phyloP scores from a whole-genome alignment of 2,888 invertebrate genomes.

The Strigamia crassipes region DNA sequence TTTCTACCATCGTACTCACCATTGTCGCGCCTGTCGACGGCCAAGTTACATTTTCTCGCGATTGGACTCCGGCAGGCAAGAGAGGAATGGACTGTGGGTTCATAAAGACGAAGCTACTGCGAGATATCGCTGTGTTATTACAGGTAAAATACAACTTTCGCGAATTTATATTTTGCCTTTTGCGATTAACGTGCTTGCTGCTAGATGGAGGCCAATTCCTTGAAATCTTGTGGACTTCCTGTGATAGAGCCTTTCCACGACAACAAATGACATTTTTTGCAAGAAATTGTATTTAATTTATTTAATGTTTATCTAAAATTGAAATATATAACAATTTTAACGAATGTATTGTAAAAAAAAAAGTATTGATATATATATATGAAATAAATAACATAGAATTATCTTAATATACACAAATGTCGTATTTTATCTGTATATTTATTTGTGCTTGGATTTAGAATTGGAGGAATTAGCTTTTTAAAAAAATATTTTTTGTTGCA shows the following conservation, averaged over 20 bases:
- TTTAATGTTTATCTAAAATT: neutral
- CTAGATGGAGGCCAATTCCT: conserved; percentile 13
- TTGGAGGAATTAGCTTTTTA: no score
- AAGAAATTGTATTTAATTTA: neutral
- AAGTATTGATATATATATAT: no score
- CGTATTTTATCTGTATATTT: no score
- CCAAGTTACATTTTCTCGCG: conserved; percentile 48
- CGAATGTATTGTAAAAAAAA: no score
- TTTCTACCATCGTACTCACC: neutral
- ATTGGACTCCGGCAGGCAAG: conserved; percentile 49
- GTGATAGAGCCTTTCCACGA: neutral
- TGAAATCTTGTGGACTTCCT: conserved; percentile 19
- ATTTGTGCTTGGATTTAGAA: no score
- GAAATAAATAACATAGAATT: no score
- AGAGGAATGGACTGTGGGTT: conserved; percentile 25
- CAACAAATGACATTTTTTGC: neutral
- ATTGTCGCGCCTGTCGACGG: neutral
- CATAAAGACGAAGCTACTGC: neutral
- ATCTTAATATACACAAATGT: no score
- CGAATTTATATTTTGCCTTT: neutral
- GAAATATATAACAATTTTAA: neutral
- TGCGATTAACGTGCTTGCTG: neutral
- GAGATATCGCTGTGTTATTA: neutral
- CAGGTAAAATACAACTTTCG: neutral
- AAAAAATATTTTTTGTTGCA: no score